Percentiles rank a stretch among this genome's conserved stretches.
These are phyloP conservation scores for Tenthredo scrophulariae DNA, from an alignment of 2,888 invertebrate species.

Conservation along the genomic window DNA sequence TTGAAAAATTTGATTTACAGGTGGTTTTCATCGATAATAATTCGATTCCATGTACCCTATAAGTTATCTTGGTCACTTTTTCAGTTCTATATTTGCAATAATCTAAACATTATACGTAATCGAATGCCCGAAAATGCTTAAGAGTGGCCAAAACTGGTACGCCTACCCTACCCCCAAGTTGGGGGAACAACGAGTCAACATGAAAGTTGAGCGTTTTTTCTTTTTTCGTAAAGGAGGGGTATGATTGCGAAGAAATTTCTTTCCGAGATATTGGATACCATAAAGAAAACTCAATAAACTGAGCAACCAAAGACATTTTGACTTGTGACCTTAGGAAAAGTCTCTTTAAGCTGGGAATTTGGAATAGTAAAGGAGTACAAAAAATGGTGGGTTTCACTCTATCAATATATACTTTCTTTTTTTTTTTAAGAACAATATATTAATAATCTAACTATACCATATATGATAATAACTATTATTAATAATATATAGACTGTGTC, in stretches of 20 bases:
- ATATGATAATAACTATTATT: slow-evolving; percentile 31
- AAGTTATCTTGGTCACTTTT: slow-evolving; percentile 22
- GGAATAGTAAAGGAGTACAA: background rate
- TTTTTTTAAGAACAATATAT: slow-evolving; percentile 51
- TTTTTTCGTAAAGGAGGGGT: background rate
- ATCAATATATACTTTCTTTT: slow-evolving; percentile 28
- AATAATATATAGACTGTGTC: slow-evolving; percentile 19
- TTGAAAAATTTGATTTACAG: background rate
- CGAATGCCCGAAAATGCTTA: slow-evolving; percentile 35
- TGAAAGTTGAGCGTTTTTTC: too few relatives aligned
- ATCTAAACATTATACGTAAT: slow-evolving; percentile 12
- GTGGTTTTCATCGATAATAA: slow-evolving; percentile 21
- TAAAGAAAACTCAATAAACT: background rate
- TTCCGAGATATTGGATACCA: background rate
- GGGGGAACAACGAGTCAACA: too few relatives aligned
- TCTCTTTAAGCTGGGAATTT: background rate
- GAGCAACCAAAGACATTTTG: background rate
- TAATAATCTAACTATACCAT: slow-evolving; percentile 46
- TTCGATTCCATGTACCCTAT: slow-evolving; percentile 31
- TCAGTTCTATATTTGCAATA: slow-evolving; percentile 20
- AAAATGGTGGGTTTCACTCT: background rate
- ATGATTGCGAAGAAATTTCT: background rate
- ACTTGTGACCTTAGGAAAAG: background rate
- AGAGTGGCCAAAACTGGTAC: slow-evolving; percentile 52
- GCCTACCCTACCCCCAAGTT: slow-evolving; percentile 34